Conservation (phyloP, 2,888 invertebrate species). For the Melieria omissa region DNA sequence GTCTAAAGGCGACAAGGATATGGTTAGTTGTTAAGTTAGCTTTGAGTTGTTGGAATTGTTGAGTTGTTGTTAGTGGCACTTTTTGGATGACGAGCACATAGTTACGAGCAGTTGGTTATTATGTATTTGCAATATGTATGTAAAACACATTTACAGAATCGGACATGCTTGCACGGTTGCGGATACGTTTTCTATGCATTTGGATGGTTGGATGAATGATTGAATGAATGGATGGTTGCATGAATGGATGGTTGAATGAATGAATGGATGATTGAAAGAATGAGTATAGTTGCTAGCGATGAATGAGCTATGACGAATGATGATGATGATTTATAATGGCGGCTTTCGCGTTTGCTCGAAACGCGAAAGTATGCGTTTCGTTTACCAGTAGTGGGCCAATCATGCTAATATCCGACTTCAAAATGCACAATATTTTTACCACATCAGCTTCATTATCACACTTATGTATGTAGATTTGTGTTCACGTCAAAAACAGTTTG, state of each 20-base stretch:
- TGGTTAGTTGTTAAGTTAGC: too few relatives aligned
- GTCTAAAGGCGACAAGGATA: too few relatives aligned
- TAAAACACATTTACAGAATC: background rate
- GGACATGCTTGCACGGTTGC: too few relatives aligned
- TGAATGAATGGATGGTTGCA: conserved; percentile 19
- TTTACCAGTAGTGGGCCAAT: conserved; percentile 67
- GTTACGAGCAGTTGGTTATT: conserved; percentile 3
- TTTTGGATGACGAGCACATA: background rate
- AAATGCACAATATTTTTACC: conserved; percentile 50
- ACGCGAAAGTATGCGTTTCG: conserved; percentile 40
- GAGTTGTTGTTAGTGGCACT: too few relatives aligned
- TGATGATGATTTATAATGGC: conserved; percentile 35
- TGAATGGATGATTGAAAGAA: background rate
- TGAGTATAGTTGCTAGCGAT: conserved; percentile 16
- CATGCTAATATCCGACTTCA: conserved; percentile 63
- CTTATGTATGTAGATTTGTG: conserved; percentile 4
- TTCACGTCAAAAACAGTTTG: conserved; percentile 3
- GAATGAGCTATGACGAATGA: conserved; percentile 41
- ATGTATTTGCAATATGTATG: background rate
- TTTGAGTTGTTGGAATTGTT: too few relatives aligned
- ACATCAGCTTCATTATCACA: conserved; percentile 25
- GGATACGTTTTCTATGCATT: background rate
- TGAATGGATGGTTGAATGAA: too few relatives aligned
- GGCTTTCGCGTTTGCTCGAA: conserved; percentile 8
- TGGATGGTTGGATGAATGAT: conserved; percentile 30